phyloP scores from a whole-genome alignment of 1,140 invertebrate species.

The Lordiphosa clarofinis region DNA sequence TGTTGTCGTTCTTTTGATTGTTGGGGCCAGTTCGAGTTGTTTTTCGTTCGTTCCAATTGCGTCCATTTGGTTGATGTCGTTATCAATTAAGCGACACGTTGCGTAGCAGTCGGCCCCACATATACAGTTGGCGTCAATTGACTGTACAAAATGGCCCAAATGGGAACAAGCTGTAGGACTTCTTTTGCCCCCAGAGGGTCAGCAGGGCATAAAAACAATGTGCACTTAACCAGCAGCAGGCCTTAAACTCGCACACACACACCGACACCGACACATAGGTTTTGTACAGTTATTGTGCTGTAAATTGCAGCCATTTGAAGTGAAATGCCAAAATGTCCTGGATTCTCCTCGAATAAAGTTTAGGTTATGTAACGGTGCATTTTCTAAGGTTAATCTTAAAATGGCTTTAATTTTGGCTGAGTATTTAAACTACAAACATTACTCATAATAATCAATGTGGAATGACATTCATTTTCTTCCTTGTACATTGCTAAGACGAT shows the following conservation, averaged over 20 bases:
- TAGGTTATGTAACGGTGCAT: neutral
- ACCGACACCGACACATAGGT: neutral
- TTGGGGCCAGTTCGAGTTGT: conserved; percentile 10
- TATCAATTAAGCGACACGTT: conserved; percentile 74
- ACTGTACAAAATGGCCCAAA: conserved; percentile 50
- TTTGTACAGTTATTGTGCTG: conserved; percentile 40
- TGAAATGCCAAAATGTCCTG: conserved; percentile 15
- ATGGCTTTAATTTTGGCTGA: no score
- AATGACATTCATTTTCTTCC: no score
- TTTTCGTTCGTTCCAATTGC: conserved; percentile 49
- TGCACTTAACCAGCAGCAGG: conserved; percentile 37
- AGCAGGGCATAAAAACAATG: conserved; percentile 51
- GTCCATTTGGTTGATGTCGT: conserved; percentile 69
- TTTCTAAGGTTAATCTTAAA: no score
- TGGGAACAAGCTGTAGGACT: conserved; percentile 17
- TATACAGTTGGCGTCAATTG: conserved; percentile 65
- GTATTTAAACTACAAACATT: no score
- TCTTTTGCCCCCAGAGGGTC: conserved; percentile 9
- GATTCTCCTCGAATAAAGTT: conserved; percentile 16
- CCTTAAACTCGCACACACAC: conserved; percentile 14
- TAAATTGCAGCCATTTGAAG: conserved; percentile 36
- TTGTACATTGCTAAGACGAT: no score
- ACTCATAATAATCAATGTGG: no score
- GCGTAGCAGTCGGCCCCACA: conserved; percentile 45
- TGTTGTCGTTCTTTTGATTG: conserved; percentile 22